Evolutionary conservation across 2,797 vertebrate species (phyloP).

Genomic region (Leontocebus nigricollis): DNA sequence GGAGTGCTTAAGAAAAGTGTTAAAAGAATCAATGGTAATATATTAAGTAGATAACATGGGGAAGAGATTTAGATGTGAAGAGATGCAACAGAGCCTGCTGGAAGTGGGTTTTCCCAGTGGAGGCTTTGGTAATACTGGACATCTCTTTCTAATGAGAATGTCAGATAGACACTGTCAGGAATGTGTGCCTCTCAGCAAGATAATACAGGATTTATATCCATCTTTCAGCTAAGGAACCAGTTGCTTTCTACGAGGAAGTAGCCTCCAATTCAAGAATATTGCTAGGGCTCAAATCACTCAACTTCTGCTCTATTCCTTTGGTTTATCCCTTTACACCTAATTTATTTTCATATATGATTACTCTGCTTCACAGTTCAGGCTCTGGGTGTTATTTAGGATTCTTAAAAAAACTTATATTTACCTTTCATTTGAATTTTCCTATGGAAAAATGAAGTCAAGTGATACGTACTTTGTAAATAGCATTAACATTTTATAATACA

Average conservation of each 20-base stretch:
- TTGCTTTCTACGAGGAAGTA: not conserved
- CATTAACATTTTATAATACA: not conserved
- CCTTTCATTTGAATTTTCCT: conserved; percentile 6
- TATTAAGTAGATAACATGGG: not conserved
- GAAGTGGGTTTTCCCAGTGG: not conserved
- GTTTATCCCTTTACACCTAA: not conserved
- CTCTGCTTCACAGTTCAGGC: not conserved
- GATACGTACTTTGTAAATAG: not conserved
- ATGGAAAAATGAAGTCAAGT: not conserved
- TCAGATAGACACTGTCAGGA: not conserved
- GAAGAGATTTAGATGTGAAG: not conserved
- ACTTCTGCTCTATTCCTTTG: not conserved
- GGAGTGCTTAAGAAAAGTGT: not conserved
- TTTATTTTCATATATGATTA: not conserved
- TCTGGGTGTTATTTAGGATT: not conserved
- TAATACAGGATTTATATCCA: not conserved
- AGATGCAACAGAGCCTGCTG: not conserved
- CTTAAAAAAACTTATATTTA: not conserved
- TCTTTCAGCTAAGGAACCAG: not conserved
- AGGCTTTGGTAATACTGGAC: not conserved
- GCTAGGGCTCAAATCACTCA: not conserved
- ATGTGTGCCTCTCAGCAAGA: not conserved
- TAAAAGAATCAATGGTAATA: not conserved
- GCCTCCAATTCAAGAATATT: not conserved
- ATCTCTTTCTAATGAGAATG: not conserved